These are phyloP conservation scores for Trichogramma pretiosum DNA, from an alignment of 1,140 invertebrate species.

Conservation along the genomic window DNA sequence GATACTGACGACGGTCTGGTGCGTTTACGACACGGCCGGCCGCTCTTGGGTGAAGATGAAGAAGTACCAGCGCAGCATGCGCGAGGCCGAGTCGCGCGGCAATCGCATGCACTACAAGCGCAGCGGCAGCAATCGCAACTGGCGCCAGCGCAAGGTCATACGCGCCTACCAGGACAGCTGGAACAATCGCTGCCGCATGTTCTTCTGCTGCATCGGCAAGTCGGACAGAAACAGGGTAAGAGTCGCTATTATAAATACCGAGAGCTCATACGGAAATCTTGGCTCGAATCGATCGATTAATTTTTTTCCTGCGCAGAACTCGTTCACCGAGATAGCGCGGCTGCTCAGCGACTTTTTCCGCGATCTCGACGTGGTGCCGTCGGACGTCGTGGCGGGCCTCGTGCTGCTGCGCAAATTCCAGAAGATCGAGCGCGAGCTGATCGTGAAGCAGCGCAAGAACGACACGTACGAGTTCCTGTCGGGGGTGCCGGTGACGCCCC, in stretches of 20 bases:
- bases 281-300: background rate
- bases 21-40: slow-evolving; percentile 79
- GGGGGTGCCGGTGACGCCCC: slow-evolving; percentile 74
- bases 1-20: slow-evolving; percentile 74
- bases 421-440: slow-evolving; percentile 67
- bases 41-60: slow-evolving; percentile 93
- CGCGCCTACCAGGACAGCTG: slow-evolving; percentile 84
- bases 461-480: slow-evolving; percentile 87
- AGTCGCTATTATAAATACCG: no score
- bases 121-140: slow-evolving; percentile 75
- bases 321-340: slow-evolving; percentile 77
- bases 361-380: slow-evolving; percentile 85
- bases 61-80: slow-evolving; percentile 75
- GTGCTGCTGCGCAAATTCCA: slow-evolving; percentile 76
- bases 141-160: slow-evolving; percentile 83
- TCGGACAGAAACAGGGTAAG: slow-evolving; percentile 66
- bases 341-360: slow-evolving; percentile 83
- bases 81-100: slow-evolving; percentile 56
- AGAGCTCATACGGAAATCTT: background rate
- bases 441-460: slow-evolving; percentile 71
- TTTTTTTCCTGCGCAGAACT: slow-evolving; percentile 50
- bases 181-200: slow-evolving; percentile 73
- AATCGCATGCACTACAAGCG: slow-evolving; percentile 65
- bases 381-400: slow-evolving; percentile 80
- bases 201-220: slow-evolving; percentile 80